These are phyloP conservation scores for Ericerus pela DNA, from an alignment of 1,140 invertebrate species.

Conservation along the genomic window DNA sequence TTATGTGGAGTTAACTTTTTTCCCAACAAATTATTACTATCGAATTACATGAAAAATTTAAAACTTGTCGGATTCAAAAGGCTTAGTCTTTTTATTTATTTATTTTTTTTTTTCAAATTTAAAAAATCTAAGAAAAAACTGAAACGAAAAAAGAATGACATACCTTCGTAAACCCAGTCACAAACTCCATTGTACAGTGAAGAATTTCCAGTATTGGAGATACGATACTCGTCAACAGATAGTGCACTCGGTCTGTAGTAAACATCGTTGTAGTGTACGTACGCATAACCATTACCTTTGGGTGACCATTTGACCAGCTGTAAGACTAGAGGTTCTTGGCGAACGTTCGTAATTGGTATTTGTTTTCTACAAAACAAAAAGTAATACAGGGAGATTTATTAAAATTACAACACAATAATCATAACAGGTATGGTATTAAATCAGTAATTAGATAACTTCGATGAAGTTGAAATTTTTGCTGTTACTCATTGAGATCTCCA, in stretches of 20 bases:
- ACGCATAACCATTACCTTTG: conserved; percentile 48
- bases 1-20: too few species aligned
- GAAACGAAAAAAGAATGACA: conserved; percentile 13
- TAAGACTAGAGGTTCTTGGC: conserved; percentile 24
- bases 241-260: conserved; percentile 44
- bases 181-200: conserved; percentile 57
- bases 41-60: too few species aligned
- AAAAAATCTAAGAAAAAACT: too few species aligned
- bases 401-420: not conserved
- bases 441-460: conserved; percentile 14
- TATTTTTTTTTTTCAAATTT: too few species aligned
- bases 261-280: conserved; percentile 67
- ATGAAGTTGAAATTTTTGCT: too few species aligned
- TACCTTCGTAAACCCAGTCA: conserved; percentile 71
- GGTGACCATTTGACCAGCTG: conserved; percentile 46
- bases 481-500: too few species aligned
- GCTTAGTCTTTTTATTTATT: too few species aligned
- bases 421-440: not conserved
- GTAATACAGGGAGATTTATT: not conserved
- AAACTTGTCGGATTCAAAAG: too few species aligned
- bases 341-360: conserved; percentile 28
- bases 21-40: too few species aligned
- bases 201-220: conserved; percentile 36
- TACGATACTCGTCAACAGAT: conserved; percentile 31
- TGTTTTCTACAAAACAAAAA: conserved; percentile 16